These are phyloP conservation scores for Acropora tenuis DNA, from an alignment of 64 coral and sea anemone species.

Conservation along the genomic window DNA sequence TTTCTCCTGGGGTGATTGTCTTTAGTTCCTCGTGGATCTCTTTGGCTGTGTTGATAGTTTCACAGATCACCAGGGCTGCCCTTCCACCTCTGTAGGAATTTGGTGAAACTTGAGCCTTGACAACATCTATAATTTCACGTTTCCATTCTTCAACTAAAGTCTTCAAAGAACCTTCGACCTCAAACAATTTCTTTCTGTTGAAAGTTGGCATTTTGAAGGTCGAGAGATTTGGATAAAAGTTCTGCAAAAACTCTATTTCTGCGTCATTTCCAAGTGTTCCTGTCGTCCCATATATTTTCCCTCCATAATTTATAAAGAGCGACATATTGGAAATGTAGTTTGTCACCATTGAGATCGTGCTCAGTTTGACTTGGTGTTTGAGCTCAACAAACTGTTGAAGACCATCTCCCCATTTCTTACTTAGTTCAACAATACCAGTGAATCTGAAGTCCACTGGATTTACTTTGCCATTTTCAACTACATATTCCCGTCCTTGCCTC, in stretches of 20 bases:
- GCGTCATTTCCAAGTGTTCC: constrained; percentile 20
- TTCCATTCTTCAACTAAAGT: constrained; percentile 19
- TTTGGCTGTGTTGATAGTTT: constrained; percentile 39
- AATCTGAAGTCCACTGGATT: constrained; percentile 31
- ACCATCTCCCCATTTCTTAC: constrained; percentile 42
- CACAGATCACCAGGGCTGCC: constrained; percentile 33
- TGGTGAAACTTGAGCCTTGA: neutral
- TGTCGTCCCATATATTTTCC: constrained; percentile 24
- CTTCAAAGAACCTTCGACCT: neutral
- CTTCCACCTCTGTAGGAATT: neutral
- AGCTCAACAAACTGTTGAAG: constrained; percentile 38
- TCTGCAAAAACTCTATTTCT: constrained; percentile 10
- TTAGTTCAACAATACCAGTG: constrained; percentile 45
- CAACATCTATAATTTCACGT: neutral
- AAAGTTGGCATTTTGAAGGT: constrained; percentile 23
- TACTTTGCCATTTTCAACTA: constrained; percentile 27
- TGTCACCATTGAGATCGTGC: constrained; percentile 10
- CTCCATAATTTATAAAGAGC: neutral
- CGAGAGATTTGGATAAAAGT: constrained; percentile 10
- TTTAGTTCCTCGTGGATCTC: neutral
- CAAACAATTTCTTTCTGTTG: neutral
- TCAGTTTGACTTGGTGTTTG: constrained; percentile 36
- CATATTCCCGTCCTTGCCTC: constrained; percentile 41
- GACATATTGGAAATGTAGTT: constrained; percentile 32
- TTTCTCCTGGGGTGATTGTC: neutral